Base-by-base conservation (phyloP, 1,140 invertebrate genomes). In the Diorhabda sublineata region DNA sequence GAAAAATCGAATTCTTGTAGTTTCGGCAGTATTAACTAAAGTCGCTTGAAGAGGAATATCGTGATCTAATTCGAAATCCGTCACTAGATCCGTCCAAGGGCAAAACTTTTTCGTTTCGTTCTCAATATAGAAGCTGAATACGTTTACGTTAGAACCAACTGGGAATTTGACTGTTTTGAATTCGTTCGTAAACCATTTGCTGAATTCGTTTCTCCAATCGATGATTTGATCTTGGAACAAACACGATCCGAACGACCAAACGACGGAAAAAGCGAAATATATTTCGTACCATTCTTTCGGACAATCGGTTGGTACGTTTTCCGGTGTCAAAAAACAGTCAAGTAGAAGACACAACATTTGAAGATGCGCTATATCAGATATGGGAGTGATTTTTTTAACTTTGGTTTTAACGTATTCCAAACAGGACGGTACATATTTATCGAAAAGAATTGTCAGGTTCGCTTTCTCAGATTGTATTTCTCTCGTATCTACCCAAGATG, bases 241-340 rank as follows among this genome's bases (percentile, higher is more conserved):
- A 0, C 90, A 89, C 0, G 95, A 95, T 26, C 96, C 96, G 80
- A 98, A 98, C 2, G 95, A 93, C 96, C 96, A 98, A 41, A 98
- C 88, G 67, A 88, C 88, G 4, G 89, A 90, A 81, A 98, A 98
- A 1, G 91, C 93, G 83, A 98, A 98, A 79, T 97, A 96, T 4
- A 92, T 87, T 82, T 98, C 96, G 75, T 95, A 96, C 90, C 90
- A 92, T 80, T 98, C 96, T 77, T 95, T 97, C 0, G 94, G 92
- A 77, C 91, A 94, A 71, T 98, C 95, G 2, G 84, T 83, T 0
- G 95, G 92, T 2, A 94, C 85, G 79, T 94, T 91, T 66, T 90
- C 85, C 45, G 90, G 89, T 8, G 89, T 92, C 3, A 98, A 80
- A 45, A 98, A 87, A 74, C 90, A 93, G 76, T 98, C 95, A 2